Base-by-base conservation (phyloP, 2,797 vertebrate species). In the Otus scops region DNA sequence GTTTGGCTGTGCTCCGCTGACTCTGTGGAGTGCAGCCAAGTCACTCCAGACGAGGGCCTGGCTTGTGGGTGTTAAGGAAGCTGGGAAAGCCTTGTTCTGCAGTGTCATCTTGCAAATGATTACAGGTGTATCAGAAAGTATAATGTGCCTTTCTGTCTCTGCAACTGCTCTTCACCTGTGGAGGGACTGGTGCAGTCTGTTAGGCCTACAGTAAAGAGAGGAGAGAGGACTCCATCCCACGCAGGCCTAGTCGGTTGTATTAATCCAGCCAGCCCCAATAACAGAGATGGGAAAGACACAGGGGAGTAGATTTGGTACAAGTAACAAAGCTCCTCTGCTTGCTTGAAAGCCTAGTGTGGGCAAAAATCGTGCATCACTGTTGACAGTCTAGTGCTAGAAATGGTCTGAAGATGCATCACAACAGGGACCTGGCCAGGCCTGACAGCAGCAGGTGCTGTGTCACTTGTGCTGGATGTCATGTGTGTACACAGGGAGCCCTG, bases 21-120 rank as follows among this genome's bases (percentile, higher is more conserved):
- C 43, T 83, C 53, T 13, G n/a, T 54, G 67, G 59, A 89, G 51
- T 2, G 1, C 27, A 82, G 81, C 76, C 76, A 77, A 41, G 32
- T 11, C 57, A 53, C 34, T 85, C 32, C 51, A 38, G 2, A 3
- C 0, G 0, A 61, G 57, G 34, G 20, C 39, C 51, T 84, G 74
- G 13, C 6, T 36, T 13, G 15, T 0, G 0, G 30, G 10, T 17
- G 13, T 50, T 54, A 4, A 43, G 45, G 1, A 68, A 60, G 65
- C 39, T 68, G 80, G 73, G 61, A 30, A 88, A 92, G 53, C 34
- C 59, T 88, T 26, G 19, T 74, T 69, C 34, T 0, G 0, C 19
- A n/a, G 47, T 2, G 0, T 27, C 11, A 69, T 63, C n/a, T 30
- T 53, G 57, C 13, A 23, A 59, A 43, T 39, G 13, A 39, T 39